phyloP scores from a whole-genome alignment of 35 echinoderm and acorn worm genomes.

The Eucidaris tribuloides region DNA sequence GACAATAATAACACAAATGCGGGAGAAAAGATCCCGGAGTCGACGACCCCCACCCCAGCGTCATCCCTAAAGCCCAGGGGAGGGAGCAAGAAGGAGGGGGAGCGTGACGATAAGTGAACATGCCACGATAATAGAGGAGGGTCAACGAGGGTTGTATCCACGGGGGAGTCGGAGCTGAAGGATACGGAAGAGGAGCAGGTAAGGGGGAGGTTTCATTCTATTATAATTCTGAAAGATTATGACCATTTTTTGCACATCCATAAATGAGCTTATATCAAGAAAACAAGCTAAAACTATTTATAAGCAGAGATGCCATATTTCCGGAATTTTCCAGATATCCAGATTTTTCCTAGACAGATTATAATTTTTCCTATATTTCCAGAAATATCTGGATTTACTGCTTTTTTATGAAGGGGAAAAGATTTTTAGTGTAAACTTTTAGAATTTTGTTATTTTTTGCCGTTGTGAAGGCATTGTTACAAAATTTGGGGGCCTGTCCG shows the following conservation, averaged over 20 bases:
- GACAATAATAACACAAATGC: conserved; percentile 17
- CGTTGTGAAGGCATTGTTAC: too few relatives aligned
- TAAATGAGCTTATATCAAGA: neutral
- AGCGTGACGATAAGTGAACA: conserved; percentile 87
- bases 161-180: conserved; percentile 24
- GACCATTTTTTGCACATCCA: neutral
- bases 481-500: too few relatives aligned
- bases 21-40: neutral
- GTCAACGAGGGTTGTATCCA: conserved; percentile 18
- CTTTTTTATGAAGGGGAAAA: too few relatives aligned
- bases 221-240: neutral
- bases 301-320: too few relatives aligned
- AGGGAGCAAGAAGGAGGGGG: conserved; percentile 56
- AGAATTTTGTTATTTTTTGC: too few relatives aligned
- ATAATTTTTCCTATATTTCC: too few relatives aligned
- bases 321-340: too few relatives aligned
- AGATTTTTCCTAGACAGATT: too few relatives aligned
- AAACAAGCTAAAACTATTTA: too few relatives aligned
- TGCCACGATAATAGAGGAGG: conserved; percentile 78
- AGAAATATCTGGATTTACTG: too few relatives aligned
- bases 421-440: too few relatives aligned
- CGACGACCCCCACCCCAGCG: neutral
- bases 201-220: neutral
- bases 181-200: conserved; percentile 32
- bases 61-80: neutral